These are phyloP conservation scores for Cichlasoma orientale DNA, from an alignment of 2,797 vertebrate genomes.

Conservation along the genomic window DNA sequence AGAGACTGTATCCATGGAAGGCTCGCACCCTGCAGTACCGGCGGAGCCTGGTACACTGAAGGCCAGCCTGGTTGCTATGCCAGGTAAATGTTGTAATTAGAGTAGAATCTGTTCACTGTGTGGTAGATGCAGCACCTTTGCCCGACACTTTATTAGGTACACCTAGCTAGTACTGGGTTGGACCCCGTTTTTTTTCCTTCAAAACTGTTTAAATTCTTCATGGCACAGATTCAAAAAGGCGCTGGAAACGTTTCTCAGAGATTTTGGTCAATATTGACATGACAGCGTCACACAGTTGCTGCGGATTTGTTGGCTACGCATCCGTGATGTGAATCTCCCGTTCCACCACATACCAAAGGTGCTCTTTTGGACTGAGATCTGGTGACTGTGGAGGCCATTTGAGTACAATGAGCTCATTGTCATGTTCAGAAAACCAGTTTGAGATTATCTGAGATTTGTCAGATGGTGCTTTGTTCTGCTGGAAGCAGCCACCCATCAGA, in stretches of 20 bases:
- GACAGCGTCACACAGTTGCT: neutral
- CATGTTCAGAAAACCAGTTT: neutral
- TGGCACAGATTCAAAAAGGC: neutral
- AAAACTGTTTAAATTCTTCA: neutral
- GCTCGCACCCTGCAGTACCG: slow-evolving; percentile 91
- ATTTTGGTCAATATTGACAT: neutral
- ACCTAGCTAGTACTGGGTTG: too few relatives aligned
- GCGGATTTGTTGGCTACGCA: neutral
- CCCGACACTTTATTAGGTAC: neutral
- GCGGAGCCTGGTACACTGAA: slow-evolving; percentile 95
- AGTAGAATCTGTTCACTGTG: neutral
- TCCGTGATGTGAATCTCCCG: neutral
- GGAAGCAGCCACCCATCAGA: neutral
- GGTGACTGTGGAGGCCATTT: neutral
- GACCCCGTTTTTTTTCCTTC: neutral
- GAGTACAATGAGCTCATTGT: neutral
- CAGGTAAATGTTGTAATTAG: slow-evolving; percentile 78
- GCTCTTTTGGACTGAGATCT: neutral
- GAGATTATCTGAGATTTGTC: neutral
- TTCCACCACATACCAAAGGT: neutral
- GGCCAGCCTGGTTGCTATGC: slow-evolving; percentile 92
- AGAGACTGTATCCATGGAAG: slow-evolving; percentile 95
- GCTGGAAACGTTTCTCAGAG: neutral
- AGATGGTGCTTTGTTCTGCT: neutral
- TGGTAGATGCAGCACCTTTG: neutral